A percentile compares a stretch with the other conserved stretches of the same genome.
These are phyloP conservation scores for Panurus biarmicus DNA, from an alignment of 2,113 vertebrate genomes.

Conservation along the genomic window DNA sequence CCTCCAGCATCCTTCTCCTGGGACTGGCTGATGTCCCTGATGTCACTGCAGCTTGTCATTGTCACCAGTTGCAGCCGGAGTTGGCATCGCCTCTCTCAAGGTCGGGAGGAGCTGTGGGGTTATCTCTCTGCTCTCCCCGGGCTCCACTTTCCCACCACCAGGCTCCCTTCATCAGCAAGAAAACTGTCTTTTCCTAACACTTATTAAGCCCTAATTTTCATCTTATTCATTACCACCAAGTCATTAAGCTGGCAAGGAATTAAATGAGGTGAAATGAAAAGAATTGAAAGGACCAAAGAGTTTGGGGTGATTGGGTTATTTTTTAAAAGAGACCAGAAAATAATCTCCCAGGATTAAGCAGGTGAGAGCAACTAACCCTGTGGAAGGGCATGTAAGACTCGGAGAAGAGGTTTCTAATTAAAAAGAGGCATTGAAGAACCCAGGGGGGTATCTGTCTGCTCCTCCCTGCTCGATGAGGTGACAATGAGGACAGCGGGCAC, in stretches of 20 bases:
- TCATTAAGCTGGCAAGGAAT: constrained; percentile 15
- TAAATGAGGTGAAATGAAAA: constrained; percentile 33
- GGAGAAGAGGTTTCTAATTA: neutral
- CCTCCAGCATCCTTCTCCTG: neutral
- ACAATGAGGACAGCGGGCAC: neutral
- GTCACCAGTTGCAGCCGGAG: neutral
- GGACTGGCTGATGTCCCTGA: neutral
- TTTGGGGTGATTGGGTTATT: neutral
- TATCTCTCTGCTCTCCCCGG: neutral
- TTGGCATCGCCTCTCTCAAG: neutral
- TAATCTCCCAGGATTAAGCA: constrained; percentile 28
- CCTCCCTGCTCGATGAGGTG: neutral
- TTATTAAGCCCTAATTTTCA: constrained; percentile 32
- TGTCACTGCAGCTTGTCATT: neutral
- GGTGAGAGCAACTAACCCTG: neutral
- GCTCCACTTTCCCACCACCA: neutral
- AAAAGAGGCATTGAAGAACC: neutral
- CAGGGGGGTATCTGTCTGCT: fast-evolving
- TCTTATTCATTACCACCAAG: constrained; percentile 16
- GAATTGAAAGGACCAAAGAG: neutral
- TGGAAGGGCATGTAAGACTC: neutral
- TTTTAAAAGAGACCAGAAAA: neutral
- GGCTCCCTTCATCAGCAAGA: neutral
- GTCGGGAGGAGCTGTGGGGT: neutral
- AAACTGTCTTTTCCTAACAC: neutral